phyloP scores from a whole-genome alignment of 2,113 vertebrate genomes.

The Vicugna pacos region DNA sequence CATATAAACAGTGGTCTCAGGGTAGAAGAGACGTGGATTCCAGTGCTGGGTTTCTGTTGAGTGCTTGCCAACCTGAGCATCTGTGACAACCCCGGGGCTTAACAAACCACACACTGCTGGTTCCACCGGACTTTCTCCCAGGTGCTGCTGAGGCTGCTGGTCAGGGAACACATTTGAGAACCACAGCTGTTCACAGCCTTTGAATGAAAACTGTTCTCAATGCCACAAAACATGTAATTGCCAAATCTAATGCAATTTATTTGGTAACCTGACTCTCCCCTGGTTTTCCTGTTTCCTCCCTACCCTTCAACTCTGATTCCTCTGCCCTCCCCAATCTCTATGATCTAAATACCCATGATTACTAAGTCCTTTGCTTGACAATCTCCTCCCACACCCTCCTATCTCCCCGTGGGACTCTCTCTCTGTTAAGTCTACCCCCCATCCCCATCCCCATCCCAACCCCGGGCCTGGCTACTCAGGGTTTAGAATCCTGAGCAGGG shows the following conservation, averaged over 20 bases:
- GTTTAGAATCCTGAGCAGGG: not conserved
- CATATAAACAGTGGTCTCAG: not conserved
- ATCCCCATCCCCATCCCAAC: too few species aligned
- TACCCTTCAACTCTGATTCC: not conserved
- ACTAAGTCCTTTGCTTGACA: not conserved
- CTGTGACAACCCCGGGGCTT: not conserved
- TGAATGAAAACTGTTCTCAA: not conserved
- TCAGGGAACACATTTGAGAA: not conserved
- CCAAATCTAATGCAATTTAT: not conserved
- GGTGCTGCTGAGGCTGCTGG: too few species aligned
- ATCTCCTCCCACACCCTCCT: not conserved
- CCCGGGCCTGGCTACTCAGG: not conserved
- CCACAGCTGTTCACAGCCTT: not conserved
- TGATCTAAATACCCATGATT: not conserved
- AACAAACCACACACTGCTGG: fast-evolving
- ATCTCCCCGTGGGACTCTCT: not conserved
- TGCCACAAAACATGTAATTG: not conserved
- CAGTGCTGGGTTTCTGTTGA: not conserved
- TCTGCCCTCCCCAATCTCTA: not conserved
- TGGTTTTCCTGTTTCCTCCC: not conserved
- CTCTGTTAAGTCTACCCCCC: not conserved
- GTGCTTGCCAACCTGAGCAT: not conserved
- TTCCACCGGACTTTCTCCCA: not conserved
- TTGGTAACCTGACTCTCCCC: not conserved
- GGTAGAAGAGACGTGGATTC: not conserved